Evolutionary conservation across 2,888 invertebrate genomes (phyloP), one percentile per base, ranked within the genome.

Genomic region (Caenorhabditis japonica): DNA sequence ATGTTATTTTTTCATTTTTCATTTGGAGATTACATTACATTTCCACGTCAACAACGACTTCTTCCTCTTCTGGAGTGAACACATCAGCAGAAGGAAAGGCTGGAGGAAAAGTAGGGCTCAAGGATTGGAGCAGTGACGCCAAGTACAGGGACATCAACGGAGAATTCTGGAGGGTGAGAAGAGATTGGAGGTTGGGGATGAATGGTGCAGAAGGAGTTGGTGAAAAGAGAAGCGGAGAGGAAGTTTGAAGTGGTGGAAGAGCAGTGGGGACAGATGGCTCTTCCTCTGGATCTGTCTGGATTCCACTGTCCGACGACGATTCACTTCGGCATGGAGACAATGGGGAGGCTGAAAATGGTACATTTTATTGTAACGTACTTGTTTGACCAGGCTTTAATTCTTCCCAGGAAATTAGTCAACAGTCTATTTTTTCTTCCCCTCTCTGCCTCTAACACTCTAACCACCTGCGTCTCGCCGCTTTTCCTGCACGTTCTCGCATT

Each of bases 221-320:
- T 4, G 58, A 56, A 4, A 58, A 36, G 12, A 56, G 58, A 1
- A 58, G 47, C 3, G 61, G 60, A n/a, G 53, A 53, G 17, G 55
- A 41, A 36, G 44, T 33, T 23, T 44, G 51, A 23, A 56, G 51
- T 12, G 66, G 44, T 19, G 66, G 64, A n/a, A 52, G 60, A 15
- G 36, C 12, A 0, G 49, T 25, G 1, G 60, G 47, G 5, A 43
- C 2, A 0, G 33, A 38, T 13, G 34, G 43, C 15, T 74, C 74
- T 21, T 68, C 69, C 52, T 74, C 74, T 2, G 59, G 53, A 27
- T 68, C 69, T 10, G 68, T 58, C n/a, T 74, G 61, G 33, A 75
- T 59, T 30, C 75, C 75, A 34, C 60, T 60, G 52, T 75, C 75
- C 4, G 52, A 56, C 1, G 75, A 75, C 12, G 53, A 44, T 41